Percentiles rank a stretch among this genome's conserved stretches.
phyloP scores from a whole-genome alignment of 1,140 invertebrate genomes.

The Hormaphis cornu region DNA sequence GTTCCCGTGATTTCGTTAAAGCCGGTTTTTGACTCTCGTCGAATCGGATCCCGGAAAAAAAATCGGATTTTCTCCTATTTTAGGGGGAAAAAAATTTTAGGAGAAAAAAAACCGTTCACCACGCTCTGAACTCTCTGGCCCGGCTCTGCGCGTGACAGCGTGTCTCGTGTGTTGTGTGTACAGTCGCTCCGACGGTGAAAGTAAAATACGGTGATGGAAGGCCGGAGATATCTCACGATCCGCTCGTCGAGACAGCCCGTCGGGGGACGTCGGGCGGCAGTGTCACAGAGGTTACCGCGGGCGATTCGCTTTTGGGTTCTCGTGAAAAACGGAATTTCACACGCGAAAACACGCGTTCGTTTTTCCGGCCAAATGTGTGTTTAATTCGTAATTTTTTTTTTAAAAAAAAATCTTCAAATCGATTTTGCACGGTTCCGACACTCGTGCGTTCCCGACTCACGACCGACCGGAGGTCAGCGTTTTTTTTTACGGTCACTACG shows the following conservation, averaged over 20 bases:
- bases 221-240: neutral
- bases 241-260: neutral
- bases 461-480: too few relatives aligned
- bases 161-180: too few relatives aligned
- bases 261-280: neutral
- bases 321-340: neutral
- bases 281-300: neutral
- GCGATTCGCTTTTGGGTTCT: neutral
- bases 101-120: too few relatives aligned
- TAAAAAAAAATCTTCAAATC: neutral
- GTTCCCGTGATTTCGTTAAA: too few relatives aligned
- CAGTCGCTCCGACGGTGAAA: constrained; percentile 11
- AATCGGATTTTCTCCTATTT: too few relatives aligned
- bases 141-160: too few relatives aligned
- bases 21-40: too few relatives aligned
- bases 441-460: too few relatives aligned
- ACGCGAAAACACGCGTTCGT: neutral
- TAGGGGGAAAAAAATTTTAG: too few relatives aligned
- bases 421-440: neutral
- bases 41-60: too few relatives aligned
- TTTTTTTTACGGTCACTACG: too few relatives aligned
- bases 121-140: too few relatives aligned
- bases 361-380: neutral
- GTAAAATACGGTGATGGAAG: neutral
- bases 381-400: neutral